Conservation (phyloP, 2,888 invertebrate species). For the Teinopalpus imperialis region DNA sequence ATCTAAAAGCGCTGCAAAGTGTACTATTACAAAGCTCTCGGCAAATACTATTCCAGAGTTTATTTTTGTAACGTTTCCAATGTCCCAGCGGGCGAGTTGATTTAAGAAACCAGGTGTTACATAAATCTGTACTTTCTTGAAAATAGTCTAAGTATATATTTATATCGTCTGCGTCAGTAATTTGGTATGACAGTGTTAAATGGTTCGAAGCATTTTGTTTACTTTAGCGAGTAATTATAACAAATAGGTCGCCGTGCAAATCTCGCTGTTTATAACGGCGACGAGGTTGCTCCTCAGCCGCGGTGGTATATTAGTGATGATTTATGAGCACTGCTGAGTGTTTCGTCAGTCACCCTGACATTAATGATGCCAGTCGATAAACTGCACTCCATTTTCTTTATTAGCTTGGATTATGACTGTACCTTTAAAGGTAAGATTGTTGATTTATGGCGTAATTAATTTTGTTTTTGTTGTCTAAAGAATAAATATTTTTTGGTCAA, state of each 20-base stretch:
- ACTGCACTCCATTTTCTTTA: slow-evolving; percentile 58
- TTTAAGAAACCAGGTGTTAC: slow-evolving; percentile 53
- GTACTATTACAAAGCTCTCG: slow-evolving; percentile 10
- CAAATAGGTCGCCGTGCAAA: slow-evolving; percentile 54
- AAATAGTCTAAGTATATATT: slow-evolving; percentile 36
- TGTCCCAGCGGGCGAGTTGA: slow-evolving; percentile 38
- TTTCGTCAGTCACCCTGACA: slow-evolving; percentile 45
- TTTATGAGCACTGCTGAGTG: slow-evolving; percentile 50
- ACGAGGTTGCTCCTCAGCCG: slow-evolving; percentile 39
- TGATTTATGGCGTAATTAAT: slow-evolving; percentile 7
- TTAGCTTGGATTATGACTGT: slow-evolving; percentile 30
- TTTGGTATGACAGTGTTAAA: slow-evolving; percentile 67
- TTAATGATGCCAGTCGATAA: slow-evolving; percentile 50
- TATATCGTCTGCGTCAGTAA: slow-evolving; percentile 43
- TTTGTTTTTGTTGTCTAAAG: too few relatives aligned
- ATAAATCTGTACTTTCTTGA: slow-evolving; percentile 45
- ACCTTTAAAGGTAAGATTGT: neutral
- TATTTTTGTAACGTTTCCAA: slow-evolving; percentile 39
- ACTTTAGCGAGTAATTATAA: slow-evolving; percentile 58
- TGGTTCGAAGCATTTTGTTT: slow-evolving; percentile 62
- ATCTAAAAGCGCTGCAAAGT: slow-evolving; percentile 1
- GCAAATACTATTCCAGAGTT: slow-evolving; percentile 14
- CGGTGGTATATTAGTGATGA: slow-evolving; percentile 47
- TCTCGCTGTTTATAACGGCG: slow-evolving; percentile 44
- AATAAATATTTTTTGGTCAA: too few relatives aligned